phyloP scores from a whole-genome alignment of 2,797 vertebrate genomes.

The Cottoperca gobio region DNA sequence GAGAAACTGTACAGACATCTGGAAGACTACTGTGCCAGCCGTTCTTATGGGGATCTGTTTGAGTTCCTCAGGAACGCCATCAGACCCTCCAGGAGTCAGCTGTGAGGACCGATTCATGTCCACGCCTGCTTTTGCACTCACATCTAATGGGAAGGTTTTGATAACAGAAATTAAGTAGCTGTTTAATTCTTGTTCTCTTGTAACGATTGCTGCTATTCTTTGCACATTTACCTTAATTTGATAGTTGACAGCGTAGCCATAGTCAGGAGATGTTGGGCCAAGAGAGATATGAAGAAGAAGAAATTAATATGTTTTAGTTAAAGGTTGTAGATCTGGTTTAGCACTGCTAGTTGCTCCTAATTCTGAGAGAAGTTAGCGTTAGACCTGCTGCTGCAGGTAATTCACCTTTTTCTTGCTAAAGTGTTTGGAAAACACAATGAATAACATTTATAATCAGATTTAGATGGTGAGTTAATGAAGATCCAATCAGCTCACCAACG shows the following conservation, averaged over 20 bases:
- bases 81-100: conserved; percentile 4
- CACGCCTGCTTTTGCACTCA: not conserved
- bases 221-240: not conserved
- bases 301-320: no score
- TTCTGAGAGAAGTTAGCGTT: no score
- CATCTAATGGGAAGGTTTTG: not conserved
- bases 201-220: not conserved
- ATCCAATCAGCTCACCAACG: no score
- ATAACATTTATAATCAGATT: no score
- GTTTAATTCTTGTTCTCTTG: not conserved
- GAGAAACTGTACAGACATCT: conserved; percentile 60
- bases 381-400: no score
- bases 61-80: conserved; percentile 38
- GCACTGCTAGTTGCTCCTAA: no score
- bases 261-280: not conserved
- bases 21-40: conserved; percentile 41
- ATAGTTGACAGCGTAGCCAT: not conserved
- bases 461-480: no score
- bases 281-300: no score
- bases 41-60: conserved; percentile 45
- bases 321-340: no score
- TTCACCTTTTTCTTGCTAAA: no score
- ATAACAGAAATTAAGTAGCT: not conserved
- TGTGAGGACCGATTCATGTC: conserved; percentile 45
- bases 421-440: no score